These are phyloP conservation scores for Hyposoter dolosus DNA, from an alignment of 2,888 invertebrate genomes.

Conservation along the genomic window DNA sequence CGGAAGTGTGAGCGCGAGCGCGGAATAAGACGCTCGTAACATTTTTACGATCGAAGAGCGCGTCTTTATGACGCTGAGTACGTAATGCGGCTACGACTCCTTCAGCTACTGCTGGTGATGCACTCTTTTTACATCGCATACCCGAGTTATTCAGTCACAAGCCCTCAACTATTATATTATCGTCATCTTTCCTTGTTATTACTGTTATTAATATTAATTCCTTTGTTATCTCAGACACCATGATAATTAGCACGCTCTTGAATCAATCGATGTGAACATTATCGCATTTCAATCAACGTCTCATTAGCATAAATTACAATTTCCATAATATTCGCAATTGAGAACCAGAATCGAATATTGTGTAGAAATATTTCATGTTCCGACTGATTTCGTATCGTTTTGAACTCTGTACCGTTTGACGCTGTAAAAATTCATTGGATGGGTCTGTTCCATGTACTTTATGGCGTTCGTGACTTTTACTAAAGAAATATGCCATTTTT, in stretches of 20 bases:
- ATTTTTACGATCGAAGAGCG: conserved; percentile 78
- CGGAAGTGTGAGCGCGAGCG: conserved; percentile 41
- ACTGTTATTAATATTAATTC: conserved; percentile 25
- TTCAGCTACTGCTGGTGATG: conserved; percentile 35
- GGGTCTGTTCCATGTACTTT: no score
- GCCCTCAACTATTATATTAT: conserved; percentile 41
- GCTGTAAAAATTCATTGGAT: no score
- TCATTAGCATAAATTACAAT: not conserved
- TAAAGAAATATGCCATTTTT: no score
- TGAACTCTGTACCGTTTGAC: no score
- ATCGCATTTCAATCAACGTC: not conserved
- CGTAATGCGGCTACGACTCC: conserved; percentile 45
- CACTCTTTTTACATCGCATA: conserved; percentile 58
- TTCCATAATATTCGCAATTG: not conserved
- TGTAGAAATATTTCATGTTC: no score
- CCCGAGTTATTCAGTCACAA: conserved; percentile 60
- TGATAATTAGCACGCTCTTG: conserved; percentile 16
- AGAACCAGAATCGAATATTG: no score
- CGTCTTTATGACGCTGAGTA: conserved; percentile 65
- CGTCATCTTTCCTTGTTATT: conserved; percentile 32
- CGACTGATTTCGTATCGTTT: no score
- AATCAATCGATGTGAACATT: conserved; percentile 22
- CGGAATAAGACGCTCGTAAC: conserved; percentile 79
- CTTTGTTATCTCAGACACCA: conserved; percentile 8
- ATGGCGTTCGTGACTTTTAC: no score